phyloP scores from a whole-genome alignment of 2,113 vertebrate genomes.

The Piliocolobus tephrosceles region DNA sequence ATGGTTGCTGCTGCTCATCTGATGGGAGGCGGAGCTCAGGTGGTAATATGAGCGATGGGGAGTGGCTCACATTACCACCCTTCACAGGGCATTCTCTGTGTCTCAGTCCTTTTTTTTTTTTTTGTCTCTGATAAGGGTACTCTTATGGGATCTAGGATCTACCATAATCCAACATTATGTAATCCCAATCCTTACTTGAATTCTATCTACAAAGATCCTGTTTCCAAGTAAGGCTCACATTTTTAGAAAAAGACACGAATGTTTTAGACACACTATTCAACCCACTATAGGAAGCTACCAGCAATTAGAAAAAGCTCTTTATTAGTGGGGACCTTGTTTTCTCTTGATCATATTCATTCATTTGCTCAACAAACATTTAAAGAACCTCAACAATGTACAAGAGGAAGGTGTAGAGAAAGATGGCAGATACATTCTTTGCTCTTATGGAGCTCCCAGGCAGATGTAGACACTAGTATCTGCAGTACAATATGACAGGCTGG shows the following conservation, averaged over 20 bases:
- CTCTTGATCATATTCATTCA: neutral
- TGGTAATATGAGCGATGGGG: too few species aligned
- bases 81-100: neutral
- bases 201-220: neutral
- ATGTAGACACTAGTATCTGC: neutral
- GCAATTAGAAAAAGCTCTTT: neutral
- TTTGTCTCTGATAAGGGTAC: neutral
- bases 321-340: neutral
- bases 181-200: neutral
- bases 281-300: neutral
- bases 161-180: neutral
- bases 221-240: neutral
- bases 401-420: neutral
- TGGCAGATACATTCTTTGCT: neutral
- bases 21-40: too few species aligned
- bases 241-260: neutral
- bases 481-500: neutral
- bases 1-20: too few species aligned
- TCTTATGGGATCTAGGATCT: neutral
- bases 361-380: conserved; percentile 10
- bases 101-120: neutral
- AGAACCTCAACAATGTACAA: neutral
- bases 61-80: too few species aligned
- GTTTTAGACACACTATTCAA: neutral
- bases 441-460: neutral